Base-by-base conservation (phyloP, 2,888 invertebrate genomes). In the Thumatha senex region DNA sequence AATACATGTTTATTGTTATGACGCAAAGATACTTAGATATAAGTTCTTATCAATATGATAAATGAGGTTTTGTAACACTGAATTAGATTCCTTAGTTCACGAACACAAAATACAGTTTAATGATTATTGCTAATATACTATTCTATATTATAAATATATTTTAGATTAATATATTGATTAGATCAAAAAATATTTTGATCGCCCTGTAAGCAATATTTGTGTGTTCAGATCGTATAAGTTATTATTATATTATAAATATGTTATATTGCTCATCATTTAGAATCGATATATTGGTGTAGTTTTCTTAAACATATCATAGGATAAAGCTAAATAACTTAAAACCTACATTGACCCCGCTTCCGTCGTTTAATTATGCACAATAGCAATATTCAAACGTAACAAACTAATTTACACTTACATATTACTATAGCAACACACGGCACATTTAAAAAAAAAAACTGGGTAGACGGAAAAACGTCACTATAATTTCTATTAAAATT, bases 171-270 rank as follows among this genome's bases (percentile, higher is more conserved):
- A 67, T 56, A 60, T 70, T 67, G 51, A 73, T 74, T 70, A 71
- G 49, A 65, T 72, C 68, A 69, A 73, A 75, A 77, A 82, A 80
- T 75, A 77, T 73, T 78, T 80, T 73, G 75, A 78, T 75, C 74
- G 83, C 76, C 78, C 77, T 82, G 78, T 78, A 79, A 70, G 76
- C 72, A 79, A 65, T 64, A 68, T 76, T 70, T 70, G 70, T 70
- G 72, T 73, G 67, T 68, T 80, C 77, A 84, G 81, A 82, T 84
- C 80, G 79, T 78, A 76, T 61, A 67, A 55, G 71, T 68, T 67
- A 70, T 67, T 61, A 63, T 63, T 61, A 62, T 63, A 61, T 70
- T 30, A 60, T 72, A 61, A 63, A 65, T 58, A 52, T 63, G 74
- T 73, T 43, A 53, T 78, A 81, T 84, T 84, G 82, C 80, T 84